Evolutionary conservation across 2,113 vertebrate genomes (phyloP).

Genomic region (Ptilorrhoa leucosticta): DNA sequence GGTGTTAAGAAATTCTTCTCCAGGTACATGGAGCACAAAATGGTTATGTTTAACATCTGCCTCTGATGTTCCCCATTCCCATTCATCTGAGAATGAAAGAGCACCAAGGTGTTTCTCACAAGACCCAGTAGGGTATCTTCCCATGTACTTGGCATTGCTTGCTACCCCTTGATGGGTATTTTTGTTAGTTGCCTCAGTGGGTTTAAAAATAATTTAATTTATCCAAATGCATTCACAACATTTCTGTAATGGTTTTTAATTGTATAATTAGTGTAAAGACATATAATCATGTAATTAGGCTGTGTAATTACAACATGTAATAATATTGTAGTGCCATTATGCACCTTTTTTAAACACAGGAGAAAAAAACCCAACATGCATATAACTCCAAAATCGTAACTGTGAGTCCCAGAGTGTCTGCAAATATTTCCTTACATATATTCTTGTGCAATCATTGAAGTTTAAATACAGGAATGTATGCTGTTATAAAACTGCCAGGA

Average conservation of each 20-base stretch:
- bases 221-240: constrained; percentile 49
- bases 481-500: background rate
- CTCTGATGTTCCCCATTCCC: background rate
- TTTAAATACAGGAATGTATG: background rate
- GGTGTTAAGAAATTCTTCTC: background rate
- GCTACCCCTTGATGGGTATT: background rate
- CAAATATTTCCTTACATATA: background rate
- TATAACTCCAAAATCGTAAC: background rate
- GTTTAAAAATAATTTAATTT: constrained; percentile 48
- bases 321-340: constrained; percentile 48
- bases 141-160: background rate
- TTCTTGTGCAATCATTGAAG: background rate
- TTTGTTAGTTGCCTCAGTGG: background rate
- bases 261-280: constrained; percentile 63
- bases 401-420: background rate
- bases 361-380: background rate
- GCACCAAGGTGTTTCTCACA: background rate
- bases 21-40: background rate
- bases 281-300: constrained; percentile 54
- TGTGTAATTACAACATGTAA: constrained; percentile 61
- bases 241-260: constrained; percentile 58
- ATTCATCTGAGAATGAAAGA: background rate
- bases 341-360: constrained; percentile 5
- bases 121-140: background rate
- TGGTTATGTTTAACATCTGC: background rate